Base-by-base conservation (phyloP, 2,888 invertebrate species). In the Drosophila meridionalis region DNA sequence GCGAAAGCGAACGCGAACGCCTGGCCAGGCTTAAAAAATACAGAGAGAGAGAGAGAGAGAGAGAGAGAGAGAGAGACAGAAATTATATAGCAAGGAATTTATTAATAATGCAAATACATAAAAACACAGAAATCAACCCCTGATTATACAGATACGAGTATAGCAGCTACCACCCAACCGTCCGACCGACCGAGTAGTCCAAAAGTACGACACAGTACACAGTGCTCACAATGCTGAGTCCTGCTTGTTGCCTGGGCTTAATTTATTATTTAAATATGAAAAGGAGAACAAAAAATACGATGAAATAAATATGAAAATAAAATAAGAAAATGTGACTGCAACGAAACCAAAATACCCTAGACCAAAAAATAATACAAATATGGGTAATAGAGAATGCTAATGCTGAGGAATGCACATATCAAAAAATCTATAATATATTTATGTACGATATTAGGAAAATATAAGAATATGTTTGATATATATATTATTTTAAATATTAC, bases 181-280 rank as follows among this genome's bases (percentile, higher is more conserved):
- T 14, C 47, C 48, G 30, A 50, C 56, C 28, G 30, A 50, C 55
- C 59, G 52, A 20, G 52, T 32, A 36, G 40, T 42, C 56, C n/a
- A 42, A 55, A 55, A 36, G 53, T 38, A 28, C 36, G 36, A 26
- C 53, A 38, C 65, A 32, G 67, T 52, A 40, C 14, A 32, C 58
- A 59, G 53, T 73, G 57, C 56, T 72, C 80, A 52, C 65, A 68
- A 71, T 70, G 76, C 66, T 53, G 83, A 67, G 71, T 69, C 86
- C 74, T 64, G 40, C 34, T 45, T 58, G 58, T 26, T 58, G 65
- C 56, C 78, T 88, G 80, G 73, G 73, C 90, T 90, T 89, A 90
- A 88, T 88, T 90, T 88, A 88, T 90, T 90, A 88, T 88, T 88
- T 88, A 88, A 88, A 88, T 88, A 88, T 90, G 82, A 84, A 86